Evolutionary conservation across 1,140 invertebrate genomes (phyloP).

Genomic region (Epicauta chinensis): DNA sequence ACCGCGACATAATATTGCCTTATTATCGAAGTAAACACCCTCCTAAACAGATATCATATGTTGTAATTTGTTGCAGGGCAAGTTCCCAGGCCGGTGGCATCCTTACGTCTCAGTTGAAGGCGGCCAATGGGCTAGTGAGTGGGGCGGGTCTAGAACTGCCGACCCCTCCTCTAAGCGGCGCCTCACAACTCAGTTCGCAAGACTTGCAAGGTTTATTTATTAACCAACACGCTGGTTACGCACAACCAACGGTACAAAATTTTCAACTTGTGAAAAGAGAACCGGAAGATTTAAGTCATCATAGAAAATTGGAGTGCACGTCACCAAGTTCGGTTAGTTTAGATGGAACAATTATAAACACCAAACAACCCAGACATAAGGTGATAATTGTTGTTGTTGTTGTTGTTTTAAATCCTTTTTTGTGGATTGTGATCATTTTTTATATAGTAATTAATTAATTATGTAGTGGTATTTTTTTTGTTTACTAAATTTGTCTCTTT

Average conservation of each 20-base stretch:
- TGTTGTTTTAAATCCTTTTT: too few species aligned
- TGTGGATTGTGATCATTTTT: too few species aligned
- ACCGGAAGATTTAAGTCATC: slow-evolving; percentile 57
- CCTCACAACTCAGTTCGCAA: slow-evolving; percentile 37
- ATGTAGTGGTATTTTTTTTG: too few species aligned
- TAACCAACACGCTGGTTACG: slow-evolving; percentile 47
- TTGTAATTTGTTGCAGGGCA: slow-evolving; percentile 42
- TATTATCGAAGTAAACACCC: slow-evolving; percentile 3
- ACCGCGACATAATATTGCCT: too few species aligned
- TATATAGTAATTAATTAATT: too few species aligned
- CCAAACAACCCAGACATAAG: slow-evolving; percentile 41
- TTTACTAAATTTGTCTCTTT: too few species aligned
- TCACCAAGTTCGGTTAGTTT: slow-evolving; percentile 38
- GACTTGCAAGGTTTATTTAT: slow-evolving; percentile 59
- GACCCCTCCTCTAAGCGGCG: slow-evolving; percentile 47
- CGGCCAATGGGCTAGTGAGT: slow-evolving; percentile 52
- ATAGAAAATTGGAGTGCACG: slow-evolving; percentile 41
- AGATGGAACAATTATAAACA: slow-evolving; percentile 39
- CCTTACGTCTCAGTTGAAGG: slow-evolving; percentile 45
- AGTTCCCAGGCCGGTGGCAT: slow-evolving; percentile 42
- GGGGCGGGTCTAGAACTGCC: slow-evolving; percentile 47
- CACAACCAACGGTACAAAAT: slow-evolving; percentile 40
- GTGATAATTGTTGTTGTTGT: slow-evolving; percentile 20
- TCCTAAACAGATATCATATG: slow-evolving; percentile 21
- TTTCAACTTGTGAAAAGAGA: slow-evolving; percentile 55